Conservation (phyloP, 2,888 invertebrate species). For the Pyrgus malvae region DNA sequence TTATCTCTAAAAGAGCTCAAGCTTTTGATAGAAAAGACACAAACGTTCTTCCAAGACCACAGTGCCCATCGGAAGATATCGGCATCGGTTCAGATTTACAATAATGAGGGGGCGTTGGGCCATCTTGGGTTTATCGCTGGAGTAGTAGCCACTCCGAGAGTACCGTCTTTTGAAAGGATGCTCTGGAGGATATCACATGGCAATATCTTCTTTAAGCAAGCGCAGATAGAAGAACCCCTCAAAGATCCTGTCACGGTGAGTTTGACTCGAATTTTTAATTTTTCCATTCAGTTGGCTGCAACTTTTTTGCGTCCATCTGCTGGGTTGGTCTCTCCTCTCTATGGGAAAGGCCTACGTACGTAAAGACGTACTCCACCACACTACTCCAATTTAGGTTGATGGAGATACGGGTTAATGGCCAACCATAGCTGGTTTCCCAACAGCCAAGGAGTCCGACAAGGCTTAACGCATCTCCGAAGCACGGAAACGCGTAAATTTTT, state of each 20-base stretch:
- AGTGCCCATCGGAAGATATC: constrained; percentile 81
- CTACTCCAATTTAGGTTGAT: too few species aligned
- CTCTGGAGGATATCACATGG: constrained; percentile 77
- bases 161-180: constrained; percentile 73
- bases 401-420: too few species aligned
- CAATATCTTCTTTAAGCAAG: constrained; percentile 75
- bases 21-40: constrained; percentile 69
- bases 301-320: background rate
- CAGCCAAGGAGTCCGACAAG: too few species aligned
- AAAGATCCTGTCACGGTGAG: constrained; percentile 72
- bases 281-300: background rate
- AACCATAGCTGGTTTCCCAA: too few species aligned
- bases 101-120: constrained; percentile 67
- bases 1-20: constrained; percentile 67
- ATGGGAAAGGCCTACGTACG: too few species aligned
- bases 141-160: constrained; percentile 66
- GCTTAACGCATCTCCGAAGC: too few species aligned
- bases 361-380: too few species aligned
- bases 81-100: constrained; percentile 67
- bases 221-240: constrained; percentile 68
- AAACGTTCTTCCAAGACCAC: constrained; percentile 81
- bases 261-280: background rate
- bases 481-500: too few species aligned
- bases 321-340: too few species aligned
- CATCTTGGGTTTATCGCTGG: constrained; percentile 75